phyloP scores from a whole-genome alignment of 2,797 vertebrate genomes.

The Aplochiton taeniatus region DNA sequence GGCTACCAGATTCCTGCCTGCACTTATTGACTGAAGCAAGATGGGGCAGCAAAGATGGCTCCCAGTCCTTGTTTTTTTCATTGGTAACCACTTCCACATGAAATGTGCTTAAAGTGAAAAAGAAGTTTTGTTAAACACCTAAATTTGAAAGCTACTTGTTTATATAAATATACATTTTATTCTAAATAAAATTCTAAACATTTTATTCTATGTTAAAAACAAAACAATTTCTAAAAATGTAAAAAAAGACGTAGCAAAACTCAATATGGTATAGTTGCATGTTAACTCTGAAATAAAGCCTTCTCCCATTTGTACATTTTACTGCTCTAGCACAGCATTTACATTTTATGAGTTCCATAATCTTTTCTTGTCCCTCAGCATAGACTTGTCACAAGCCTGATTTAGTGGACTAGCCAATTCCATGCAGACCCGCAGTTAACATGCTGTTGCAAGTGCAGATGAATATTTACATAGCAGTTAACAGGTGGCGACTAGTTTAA shows the following conservation, averaged over 20 bases:
- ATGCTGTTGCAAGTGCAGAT: constrained; percentile 52
- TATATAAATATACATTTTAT: too few species aligned
- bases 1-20: constrained; percentile 27
- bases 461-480: constrained; percentile 78
- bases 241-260: too few species aligned
- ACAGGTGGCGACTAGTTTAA: constrained; percentile 75
- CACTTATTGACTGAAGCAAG: constrained; percentile 16
- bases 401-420: constrained; percentile 61
- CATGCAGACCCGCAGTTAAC: constrained; percentile 56
- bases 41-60: constrained; percentile 59
- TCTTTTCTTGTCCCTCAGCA: constrained; percentile 41
- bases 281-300: background rate
- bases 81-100: constrained; percentile 67
- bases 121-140: background rate
- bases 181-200: too few species aligned
- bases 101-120: constrained; percentile 21
- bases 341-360: constrained; percentile 68
- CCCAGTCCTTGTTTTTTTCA: constrained; percentile 59
- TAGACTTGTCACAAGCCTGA: constrained; percentile 58
- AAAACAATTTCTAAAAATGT: too few species aligned
- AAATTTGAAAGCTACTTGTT: too few species aligned
- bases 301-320: constrained; percentile 42
- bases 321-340: constrained; percentile 53
- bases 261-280: too few species aligned
- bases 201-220: too few species aligned